Conservation (phyloP, 2,113 vertebrate species). For the Upupa epops region DNA sequence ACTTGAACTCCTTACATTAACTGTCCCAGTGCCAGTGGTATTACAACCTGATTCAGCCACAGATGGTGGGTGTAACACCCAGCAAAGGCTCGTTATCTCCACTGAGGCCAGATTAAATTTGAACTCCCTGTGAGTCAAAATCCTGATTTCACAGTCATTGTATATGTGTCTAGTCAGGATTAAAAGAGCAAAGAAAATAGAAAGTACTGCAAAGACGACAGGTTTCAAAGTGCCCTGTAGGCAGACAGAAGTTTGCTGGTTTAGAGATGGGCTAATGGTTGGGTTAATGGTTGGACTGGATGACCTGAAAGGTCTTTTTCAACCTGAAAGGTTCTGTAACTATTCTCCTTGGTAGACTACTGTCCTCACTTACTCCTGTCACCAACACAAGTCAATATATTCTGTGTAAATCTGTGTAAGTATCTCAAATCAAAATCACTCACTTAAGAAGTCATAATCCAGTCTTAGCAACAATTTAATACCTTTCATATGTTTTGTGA, state of each 20-base stretch:
- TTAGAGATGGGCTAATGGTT: too few species aligned
- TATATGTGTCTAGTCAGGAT: neutral
- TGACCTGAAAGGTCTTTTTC: too few species aligned
- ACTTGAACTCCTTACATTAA: neutral
- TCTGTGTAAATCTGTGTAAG: neutral
- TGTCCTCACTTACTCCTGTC: neutral
- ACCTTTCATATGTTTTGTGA: neutral
- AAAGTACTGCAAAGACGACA: neutral
- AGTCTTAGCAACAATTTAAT: neutral
- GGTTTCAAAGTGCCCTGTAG: neutral
- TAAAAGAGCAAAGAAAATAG: neutral
- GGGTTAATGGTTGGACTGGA: too few species aligned
- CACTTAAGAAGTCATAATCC: neutral
- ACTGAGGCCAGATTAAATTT: neutral
- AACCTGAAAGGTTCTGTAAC: too few species aligned
- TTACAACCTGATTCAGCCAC: neutral
- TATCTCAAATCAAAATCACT: neutral
- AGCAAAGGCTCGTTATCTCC: neutral
- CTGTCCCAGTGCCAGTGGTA: neutral
- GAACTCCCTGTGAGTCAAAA: neutral
- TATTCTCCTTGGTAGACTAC: neutral
- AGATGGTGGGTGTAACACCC: neutral
- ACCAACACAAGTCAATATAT: neutral
- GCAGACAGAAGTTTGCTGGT: neutral
- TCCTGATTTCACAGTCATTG: neutral